phyloP scores from a whole-genome alignment of 2,113 vertebrate genomes.

The Grammomys dolichurus region DNA sequence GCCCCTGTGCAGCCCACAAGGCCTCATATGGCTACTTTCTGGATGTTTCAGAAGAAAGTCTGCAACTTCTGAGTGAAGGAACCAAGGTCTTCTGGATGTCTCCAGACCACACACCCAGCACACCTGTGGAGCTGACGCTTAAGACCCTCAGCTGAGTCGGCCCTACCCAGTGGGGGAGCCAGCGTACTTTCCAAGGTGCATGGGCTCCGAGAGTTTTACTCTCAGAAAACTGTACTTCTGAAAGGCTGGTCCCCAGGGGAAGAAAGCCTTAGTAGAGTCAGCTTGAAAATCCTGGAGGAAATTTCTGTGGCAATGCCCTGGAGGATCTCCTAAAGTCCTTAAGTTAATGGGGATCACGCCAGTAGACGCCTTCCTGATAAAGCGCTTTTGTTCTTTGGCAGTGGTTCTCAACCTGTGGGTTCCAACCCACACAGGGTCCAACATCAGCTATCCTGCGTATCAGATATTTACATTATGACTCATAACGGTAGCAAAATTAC shows the following conservation, averaged over 20 bases:
- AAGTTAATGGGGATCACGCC: not conserved
- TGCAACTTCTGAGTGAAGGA: not conserved
- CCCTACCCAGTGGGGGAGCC: not conserved
- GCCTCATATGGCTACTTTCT: not conserved
- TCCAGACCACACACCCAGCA: not conserved
- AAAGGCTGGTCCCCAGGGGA: not conserved
- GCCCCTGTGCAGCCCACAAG: not conserved
- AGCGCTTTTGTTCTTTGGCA: not conserved
- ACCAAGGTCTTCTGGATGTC: not conserved
- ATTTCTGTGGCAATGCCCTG: not conserved
- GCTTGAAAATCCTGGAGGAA: not conserved
- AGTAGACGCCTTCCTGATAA: not conserved
- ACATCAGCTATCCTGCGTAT: not conserved
- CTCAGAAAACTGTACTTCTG: not conserved
- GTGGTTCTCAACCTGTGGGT: not conserved
- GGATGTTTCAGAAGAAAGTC: not conserved
- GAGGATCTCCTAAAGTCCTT: not conserved
- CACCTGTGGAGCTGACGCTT: not conserved
- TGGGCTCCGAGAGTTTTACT: not conserved
- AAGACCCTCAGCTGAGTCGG: not conserved
- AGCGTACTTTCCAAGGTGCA: fast-evolving
- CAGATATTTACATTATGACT: not conserved
- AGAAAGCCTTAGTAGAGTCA: not conserved
- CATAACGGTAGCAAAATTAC: not conserved
- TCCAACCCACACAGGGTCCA: not conserved